These are phyloP conservation scores for Hydractinia symbiolongicarpus DNA, from an alignment of 30 jellyfish, hydroid and myxozoan species.

Conservation along the genomic window DNA sequence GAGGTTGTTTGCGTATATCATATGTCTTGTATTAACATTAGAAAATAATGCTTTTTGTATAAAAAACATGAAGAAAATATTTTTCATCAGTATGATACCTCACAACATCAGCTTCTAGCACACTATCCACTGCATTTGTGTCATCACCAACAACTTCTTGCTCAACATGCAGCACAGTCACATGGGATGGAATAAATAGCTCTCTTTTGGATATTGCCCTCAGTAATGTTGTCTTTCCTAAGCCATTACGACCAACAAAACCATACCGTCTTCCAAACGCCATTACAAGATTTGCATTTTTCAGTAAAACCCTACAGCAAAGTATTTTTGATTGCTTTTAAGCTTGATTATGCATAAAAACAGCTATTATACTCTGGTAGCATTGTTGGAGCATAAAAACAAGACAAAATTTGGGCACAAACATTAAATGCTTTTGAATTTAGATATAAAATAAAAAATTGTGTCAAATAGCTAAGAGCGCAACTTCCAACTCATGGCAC, in stretches of 20 bases:
- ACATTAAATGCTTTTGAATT: neutral
- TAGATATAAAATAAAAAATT: too few relatives aligned
- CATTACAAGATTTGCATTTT: slow-evolving; percentile 54
- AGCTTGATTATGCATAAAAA: too few relatives aligned
- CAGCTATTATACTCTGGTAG: too few relatives aligned
- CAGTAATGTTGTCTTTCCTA: slow-evolving; percentile 87
- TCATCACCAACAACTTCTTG: slow-evolving; percentile 98
- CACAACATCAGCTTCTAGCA: slow-evolving; percentile 70
- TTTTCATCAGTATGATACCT: too few relatives aligned
- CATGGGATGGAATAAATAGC: slow-evolving; percentile 69
- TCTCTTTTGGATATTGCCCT: slow-evolving; percentile 84
- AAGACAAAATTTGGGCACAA: neutral
- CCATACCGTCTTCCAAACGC: slow-evolving; percentile 96
- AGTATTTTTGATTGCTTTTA: too few relatives aligned
- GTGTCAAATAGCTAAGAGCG: too few relatives aligned
- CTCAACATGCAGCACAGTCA: slow-evolving; percentile 87
- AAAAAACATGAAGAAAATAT: too few relatives aligned
- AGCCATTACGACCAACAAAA: slow-evolving; percentile 92
- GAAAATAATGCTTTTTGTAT: too few relatives aligned
- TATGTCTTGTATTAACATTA: too few relatives aligned
- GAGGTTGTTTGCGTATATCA: too few relatives aligned
- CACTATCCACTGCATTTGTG: slow-evolving; percentile 82
- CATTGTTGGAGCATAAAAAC: too few relatives aligned
- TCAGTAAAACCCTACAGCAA: slow-evolving; percentile 64
- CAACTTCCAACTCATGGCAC: too few relatives aligned